Percentiles rank a stretch among this genome's conserved stretches.
These are phyloP conservation scores for Helogale parvula DNA, from an alignment of 2,113 vertebrate genomes.

Conservation along the genomic window DNA sequence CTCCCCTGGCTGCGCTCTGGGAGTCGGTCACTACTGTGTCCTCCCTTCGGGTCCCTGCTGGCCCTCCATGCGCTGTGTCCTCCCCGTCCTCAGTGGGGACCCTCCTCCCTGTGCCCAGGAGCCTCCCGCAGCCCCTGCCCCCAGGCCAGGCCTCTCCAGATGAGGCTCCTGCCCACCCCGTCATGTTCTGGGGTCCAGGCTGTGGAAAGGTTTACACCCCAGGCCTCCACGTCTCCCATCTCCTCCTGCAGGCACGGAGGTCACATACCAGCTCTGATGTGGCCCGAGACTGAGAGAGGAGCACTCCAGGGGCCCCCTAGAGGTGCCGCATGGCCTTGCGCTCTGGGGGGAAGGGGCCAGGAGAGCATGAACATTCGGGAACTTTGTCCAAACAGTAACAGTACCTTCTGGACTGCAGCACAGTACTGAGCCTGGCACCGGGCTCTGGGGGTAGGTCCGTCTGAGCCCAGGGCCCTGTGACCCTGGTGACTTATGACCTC, in stretches of 20 bases:
- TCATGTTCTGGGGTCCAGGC: background rate
- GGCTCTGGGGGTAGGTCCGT: background rate
- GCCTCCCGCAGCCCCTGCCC: background rate
- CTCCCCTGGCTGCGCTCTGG: background rate
- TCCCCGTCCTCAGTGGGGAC: background rate
- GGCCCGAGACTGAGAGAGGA: background rate
- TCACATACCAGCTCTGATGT: rapidly evolving
- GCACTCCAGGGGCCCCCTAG: background rate
- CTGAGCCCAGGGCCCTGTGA: background rate
- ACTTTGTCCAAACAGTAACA: no score
- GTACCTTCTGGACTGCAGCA: rapidly evolving
- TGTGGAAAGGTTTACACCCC: background rate
- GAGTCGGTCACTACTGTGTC: background rate
- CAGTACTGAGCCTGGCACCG: rapidly evolving
- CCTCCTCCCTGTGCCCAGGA: background rate
- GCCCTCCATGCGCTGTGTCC: background rate
- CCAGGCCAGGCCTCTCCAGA: background rate
- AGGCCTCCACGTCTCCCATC: background rate
- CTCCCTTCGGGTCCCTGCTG: background rate
- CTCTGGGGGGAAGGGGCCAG: rapidly evolving
- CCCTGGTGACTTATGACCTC: no score
- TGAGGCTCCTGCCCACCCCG: background rate
- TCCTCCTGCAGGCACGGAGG: background rate
- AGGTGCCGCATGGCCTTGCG: rapidly evolving
- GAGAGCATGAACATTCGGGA: rapidly evolving